These are phyloP conservation scores for Lepidocyrtoides sp. DNA, from an alignment of 2,888 invertebrate genomes.

Conservation along the genomic window DNA sequence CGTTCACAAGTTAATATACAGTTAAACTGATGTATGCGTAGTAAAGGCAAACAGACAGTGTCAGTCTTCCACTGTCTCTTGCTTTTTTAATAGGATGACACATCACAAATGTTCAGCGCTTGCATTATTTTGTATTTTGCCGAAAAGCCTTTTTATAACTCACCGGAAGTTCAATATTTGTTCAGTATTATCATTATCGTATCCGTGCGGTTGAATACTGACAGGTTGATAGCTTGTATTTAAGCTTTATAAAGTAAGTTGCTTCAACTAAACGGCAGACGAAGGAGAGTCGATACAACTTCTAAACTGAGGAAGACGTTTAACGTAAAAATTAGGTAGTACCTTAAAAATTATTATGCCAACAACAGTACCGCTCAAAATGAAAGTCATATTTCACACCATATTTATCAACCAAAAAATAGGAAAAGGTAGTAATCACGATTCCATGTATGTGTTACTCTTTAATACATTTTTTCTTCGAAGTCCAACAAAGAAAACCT, in stretches of 20 bases:
- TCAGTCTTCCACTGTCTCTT: not conserved
- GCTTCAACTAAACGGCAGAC: too few species aligned
- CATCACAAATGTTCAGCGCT: slow-evolving; percentile 42
- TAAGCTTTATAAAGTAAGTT: not conserved
- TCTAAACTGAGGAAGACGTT: too few species aligned
- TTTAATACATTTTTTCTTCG: not conserved
- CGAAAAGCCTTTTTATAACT: slow-evolving; percentile 1
- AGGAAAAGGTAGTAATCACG: too few species aligned
- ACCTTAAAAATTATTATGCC: too few species aligned
- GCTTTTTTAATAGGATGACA: slow-evolving; percentile 53
- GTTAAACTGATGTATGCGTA: not conserved
- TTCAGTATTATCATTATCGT: slow-evolving; percentile 60
- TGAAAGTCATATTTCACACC: too few species aligned
- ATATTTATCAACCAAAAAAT: too few species aligned
- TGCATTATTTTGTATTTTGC: slow-evolving; percentile 10
- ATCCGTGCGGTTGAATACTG: slow-evolving; percentile 3
- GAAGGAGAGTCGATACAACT: too few species aligned
- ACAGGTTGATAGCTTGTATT: not conserved
- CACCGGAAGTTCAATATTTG: slow-evolving; percentile 75
- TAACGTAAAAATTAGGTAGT: too few species aligned
- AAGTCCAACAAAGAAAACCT: not conserved
- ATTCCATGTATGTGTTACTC: too few species aligned
- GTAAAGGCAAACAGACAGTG: not conserved
- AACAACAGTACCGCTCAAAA: too few species aligned
- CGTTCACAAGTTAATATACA: not conserved